Conservation (phyloP, 2,888 invertebrate species). For the Leptogaster cylindrica region DNA sequence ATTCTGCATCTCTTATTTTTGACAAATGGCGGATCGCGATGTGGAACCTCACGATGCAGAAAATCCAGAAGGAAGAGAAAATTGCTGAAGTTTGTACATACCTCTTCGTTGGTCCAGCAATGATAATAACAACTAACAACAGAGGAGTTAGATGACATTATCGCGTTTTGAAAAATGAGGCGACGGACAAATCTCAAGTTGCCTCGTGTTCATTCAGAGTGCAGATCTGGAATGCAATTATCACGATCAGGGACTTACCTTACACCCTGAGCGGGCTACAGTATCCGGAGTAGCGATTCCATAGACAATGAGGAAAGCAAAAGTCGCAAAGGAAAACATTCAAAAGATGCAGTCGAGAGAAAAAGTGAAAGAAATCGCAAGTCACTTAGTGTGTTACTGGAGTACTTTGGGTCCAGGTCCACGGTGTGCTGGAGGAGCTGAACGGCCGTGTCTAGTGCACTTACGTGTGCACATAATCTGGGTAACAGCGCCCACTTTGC, state of each 20-base stretch:
- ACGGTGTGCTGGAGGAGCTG: background rate
- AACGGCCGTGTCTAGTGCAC: background rate
- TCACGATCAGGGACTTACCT: conserved; percentile 20
- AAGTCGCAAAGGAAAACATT: background rate
- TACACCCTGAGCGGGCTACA: conserved; percentile 1
- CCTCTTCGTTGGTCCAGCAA: background rate
- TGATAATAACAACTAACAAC: background rate
- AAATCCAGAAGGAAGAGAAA: too few species aligned
- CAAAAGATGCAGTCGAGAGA: conserved; percentile 10
- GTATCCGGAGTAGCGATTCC: conserved; percentile 4
- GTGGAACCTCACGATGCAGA: too few species aligned
- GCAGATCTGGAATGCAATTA: conserved; percentile 25
- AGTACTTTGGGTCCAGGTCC: background rate
- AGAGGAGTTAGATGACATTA: background rate
- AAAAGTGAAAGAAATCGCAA: conserved; percentile 30
- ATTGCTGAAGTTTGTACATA: background rate
- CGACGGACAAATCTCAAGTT: conserved; percentile 17
- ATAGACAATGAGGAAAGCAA: conserved; percentile 2
- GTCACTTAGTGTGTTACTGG: conserved; percentile 32
- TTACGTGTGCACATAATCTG: background rate
- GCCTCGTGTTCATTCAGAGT: conserved; percentile 17
- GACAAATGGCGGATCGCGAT: too few species aligned
- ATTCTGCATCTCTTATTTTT: too few species aligned
- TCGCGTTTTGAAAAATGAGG: conserved; percentile 26
- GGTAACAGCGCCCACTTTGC: background rate